Evolutionary conservation across 2,113 vertebrate genomes (phyloP).

Genomic region (Eurystomus gularis): DNA sequence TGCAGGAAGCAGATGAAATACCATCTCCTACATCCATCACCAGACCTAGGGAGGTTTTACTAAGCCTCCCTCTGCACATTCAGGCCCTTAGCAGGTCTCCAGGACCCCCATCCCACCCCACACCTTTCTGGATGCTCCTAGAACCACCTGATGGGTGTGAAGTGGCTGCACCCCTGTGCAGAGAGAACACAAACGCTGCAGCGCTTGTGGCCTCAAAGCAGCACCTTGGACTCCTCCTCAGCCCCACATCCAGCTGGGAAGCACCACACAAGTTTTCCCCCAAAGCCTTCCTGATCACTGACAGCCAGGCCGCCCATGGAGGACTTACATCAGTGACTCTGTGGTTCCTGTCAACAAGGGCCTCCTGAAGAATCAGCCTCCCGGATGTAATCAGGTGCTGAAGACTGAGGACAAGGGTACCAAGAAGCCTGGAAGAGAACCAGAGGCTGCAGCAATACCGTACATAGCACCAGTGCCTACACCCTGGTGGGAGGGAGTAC

Average conservation of each 20-base stretch:
- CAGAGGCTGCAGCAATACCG: background rate
- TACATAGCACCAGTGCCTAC: background rate
- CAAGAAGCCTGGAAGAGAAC: constrained; percentile 78
- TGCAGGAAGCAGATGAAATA: background rate
- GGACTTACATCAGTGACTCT: constrained; percentile 81
- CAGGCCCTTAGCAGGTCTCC: background rate
- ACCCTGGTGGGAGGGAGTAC: background rate
- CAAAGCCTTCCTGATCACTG: background rate
- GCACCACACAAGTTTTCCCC: background rate
- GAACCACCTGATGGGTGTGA: background rate
- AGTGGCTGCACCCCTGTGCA: accelerated
- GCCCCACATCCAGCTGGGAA: background rate
- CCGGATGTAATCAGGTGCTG: constrained; percentile 84
- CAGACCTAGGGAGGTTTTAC: background rate
- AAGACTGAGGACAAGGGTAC: constrained; percentile 86
- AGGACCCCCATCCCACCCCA: background rate
- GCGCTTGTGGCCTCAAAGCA: background rate
- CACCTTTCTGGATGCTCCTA: background rate
- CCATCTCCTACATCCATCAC: background rate
- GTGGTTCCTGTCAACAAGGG: constrained; percentile 82
- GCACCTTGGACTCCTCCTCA: no score
- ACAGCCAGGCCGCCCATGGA: accelerated
- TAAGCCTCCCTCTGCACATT: background rate
- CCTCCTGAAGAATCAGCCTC: constrained; percentile 82
- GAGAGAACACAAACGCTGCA: background rate